Evolutionary conservation across 2,797 vertebrate genomes (phyloP).

Genomic region (Silurus aristotelis): DNA sequence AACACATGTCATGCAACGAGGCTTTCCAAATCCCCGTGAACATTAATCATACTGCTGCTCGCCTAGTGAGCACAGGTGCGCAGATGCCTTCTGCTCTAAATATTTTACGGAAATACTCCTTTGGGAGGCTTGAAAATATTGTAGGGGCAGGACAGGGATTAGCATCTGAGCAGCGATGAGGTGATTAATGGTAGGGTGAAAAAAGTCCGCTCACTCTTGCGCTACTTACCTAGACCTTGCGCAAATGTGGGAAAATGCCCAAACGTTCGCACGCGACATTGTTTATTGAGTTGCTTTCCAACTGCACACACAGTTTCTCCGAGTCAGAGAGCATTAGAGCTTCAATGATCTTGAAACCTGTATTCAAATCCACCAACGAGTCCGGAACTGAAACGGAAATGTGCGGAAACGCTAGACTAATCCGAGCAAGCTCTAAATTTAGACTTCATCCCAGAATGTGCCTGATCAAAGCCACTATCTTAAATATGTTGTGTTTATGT

Average conservation of each 20-base stretch:
- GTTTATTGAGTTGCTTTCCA: background rate
- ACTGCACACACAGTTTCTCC: background rate
- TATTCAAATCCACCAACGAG: background rate
- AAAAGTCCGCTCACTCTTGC: background rate
- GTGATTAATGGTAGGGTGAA: background rate
- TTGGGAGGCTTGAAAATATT: background rate
- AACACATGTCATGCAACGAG: background rate
- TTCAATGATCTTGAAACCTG: background rate
- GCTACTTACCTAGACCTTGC: background rate
- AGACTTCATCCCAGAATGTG: background rate
- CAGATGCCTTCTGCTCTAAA: background rate
- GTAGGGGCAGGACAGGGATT: background rate
- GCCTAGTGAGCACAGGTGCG: background rate
- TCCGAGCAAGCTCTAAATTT: background rate
- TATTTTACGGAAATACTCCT: background rate
- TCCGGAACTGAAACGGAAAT: background rate
- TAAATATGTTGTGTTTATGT: slow-evolving; percentile 15
- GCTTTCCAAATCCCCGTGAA: background rate
- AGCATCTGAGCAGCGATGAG: background rate
- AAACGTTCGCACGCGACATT: background rate
- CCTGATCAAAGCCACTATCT: background rate
- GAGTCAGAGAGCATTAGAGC: background rate
- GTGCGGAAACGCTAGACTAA: background rate
- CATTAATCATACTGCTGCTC: background rate
- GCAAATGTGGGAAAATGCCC: background rate